These are phyloP conservation scores for Ooceraea biroi DNA, from an alignment of 1,140 invertebrate genomes.

Conservation along the genomic window DNA sequence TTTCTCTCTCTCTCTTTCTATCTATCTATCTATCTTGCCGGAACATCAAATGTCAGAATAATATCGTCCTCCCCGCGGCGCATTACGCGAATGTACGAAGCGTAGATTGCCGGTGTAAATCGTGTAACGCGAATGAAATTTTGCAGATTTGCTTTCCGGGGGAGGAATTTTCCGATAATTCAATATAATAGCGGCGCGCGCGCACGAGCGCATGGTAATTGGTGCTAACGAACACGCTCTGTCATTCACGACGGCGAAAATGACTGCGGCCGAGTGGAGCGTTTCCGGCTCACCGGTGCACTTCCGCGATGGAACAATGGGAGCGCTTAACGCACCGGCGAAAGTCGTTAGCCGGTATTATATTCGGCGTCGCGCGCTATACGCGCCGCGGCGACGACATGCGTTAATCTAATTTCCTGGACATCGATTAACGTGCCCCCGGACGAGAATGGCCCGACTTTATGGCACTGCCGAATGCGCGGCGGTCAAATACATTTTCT, in stretches of 20 bases:
- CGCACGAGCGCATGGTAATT: slow-evolving; percentile 70
- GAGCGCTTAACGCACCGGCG: slow-evolving; percentile 76
- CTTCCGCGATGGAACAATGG: slow-evolving; percentile 76
- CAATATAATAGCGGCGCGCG: slow-evolving; percentile 65
- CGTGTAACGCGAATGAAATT: slow-evolving; percentile 66
- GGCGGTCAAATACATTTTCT: slow-evolving; percentile 14
- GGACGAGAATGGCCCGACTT: slow-evolving; percentile 18
- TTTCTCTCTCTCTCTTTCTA: too few relatives aligned
- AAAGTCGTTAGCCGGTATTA: slow-evolving; percentile 76
- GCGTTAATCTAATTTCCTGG: slow-evolving; percentile 75
- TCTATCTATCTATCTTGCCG: background rate
- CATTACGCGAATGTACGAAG: background rate
- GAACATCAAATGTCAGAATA: slow-evolving; percentile 3
- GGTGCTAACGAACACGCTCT: slow-evolving; percentile 75
- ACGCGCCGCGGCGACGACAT: slow-evolving; percentile 56
- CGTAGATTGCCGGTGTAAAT: slow-evolving; percentile 33
- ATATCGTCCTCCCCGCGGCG: background rate
- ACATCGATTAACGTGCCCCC: slow-evolving; percentile 66
- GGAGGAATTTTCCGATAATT: slow-evolving; percentile 72
- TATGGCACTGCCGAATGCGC: slow-evolving; percentile 5
- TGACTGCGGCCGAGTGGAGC: slow-evolving; percentile 71
- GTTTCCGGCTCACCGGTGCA: slow-evolving; percentile 75
- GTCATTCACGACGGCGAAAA: slow-evolving; percentile 75
- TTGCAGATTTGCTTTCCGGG: slow-evolving; percentile 69
- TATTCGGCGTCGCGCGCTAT: slow-evolving; percentile 59